Evolutionary conservation across 2,888 invertebrate species (phyloP).

Genomic region (Trichopria drosophilae): DNA sequence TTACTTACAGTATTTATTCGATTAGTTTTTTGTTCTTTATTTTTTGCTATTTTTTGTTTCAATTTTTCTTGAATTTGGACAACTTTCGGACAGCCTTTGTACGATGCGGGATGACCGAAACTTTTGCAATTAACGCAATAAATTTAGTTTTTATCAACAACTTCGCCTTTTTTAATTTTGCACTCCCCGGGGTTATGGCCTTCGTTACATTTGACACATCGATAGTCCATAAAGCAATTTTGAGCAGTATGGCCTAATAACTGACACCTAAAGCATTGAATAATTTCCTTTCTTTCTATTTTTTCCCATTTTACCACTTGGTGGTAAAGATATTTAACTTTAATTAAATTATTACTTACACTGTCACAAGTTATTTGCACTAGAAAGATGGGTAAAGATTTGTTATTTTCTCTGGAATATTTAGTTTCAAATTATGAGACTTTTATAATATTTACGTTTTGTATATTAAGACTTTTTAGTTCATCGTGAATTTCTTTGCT

Average conservation of each 20-base stretch:
- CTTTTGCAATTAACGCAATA: constrained; percentile 3
- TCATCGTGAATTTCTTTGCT: too few relatives aligned
- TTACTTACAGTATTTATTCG: not conserved
- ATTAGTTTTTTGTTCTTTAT: constrained; percentile 1
- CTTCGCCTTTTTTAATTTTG: not conserved
- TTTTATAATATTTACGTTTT: constrained; percentile 18
- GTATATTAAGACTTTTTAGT: constrained; percentile 4
- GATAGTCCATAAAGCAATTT: constrained; percentile 1
- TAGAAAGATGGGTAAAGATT: constrained; percentile 20
- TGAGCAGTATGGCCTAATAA: constrained; percentile 2
- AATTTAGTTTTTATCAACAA: not conserved
- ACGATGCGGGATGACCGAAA: constrained; percentile 3
- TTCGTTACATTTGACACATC: constrained; percentile 5
- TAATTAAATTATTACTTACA: constrained; percentile 2
- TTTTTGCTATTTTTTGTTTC: not conserved
- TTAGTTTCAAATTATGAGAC: constrained; percentile 23
- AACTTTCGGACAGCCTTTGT: constrained; percentile 3
- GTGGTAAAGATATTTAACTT: constrained; percentile 23
- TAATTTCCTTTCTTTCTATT: constrained; percentile 8
- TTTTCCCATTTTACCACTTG: constrained; percentile 23
- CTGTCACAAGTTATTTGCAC: constrained; percentile 27
- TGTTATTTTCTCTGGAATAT: constrained; percentile 18
- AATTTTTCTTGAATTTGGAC: constrained; percentile 1
- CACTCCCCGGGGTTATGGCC: not conserved
- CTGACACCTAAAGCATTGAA: constrained; percentile 22